These are phyloP conservation scores for Gonioctena quinquepunctata DNA, from an alignment of 1,140 invertebrate species.

Conservation along the genomic window DNA sequence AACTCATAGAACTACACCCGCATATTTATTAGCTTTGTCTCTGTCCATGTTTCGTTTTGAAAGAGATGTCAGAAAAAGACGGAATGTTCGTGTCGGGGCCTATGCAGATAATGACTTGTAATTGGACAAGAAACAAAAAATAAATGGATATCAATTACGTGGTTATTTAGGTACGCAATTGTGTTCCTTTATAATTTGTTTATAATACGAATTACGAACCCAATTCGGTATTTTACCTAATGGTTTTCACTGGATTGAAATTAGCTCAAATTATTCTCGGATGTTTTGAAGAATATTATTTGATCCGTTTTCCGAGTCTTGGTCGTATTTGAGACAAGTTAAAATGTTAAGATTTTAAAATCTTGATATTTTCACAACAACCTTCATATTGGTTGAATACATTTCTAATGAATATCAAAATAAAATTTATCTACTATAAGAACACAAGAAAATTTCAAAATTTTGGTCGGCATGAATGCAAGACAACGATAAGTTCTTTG, in stretches of 20 bases:
- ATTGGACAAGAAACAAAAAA: slow-evolving; percentile 31
- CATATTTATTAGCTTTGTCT: slow-evolving; percentile 1
- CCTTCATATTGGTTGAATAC: too few species aligned
- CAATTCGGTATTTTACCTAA: slow-evolving; percentile 11
- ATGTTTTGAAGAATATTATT: slow-evolving; percentile 4
- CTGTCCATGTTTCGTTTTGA: not conserved
- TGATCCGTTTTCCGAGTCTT: not conserved
- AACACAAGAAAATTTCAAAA: too few species aligned
- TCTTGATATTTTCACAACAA: too few species aligned
- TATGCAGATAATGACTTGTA: slow-evolving; percentile 28
- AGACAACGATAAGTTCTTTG: too few species aligned
- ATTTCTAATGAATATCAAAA: too few species aligned
- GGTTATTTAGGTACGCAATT: slow-evolving; percentile 37
- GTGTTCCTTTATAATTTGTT: slow-evolving; percentile 26
- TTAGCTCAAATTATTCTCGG: not conserved
- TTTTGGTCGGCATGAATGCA: too few species aligned
- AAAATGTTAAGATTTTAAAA: too few species aligned
- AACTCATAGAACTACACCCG: too few species aligned
- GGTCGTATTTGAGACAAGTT: too few species aligned
- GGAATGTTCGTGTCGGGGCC: not conserved
- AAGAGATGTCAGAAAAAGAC: slow-evolving; percentile 8
- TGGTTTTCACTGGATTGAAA: slow-evolving; percentile 16
- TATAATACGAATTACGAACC: slow-evolving; percentile 23
- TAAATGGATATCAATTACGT: slow-evolving; percentile 39
- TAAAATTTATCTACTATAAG: too few species aligned